These are phyloP conservation scores for Dicrurus megarhynchus DNA, from an alignment of 2,113 vertebrate genomes.

Conservation along the genomic window DNA sequence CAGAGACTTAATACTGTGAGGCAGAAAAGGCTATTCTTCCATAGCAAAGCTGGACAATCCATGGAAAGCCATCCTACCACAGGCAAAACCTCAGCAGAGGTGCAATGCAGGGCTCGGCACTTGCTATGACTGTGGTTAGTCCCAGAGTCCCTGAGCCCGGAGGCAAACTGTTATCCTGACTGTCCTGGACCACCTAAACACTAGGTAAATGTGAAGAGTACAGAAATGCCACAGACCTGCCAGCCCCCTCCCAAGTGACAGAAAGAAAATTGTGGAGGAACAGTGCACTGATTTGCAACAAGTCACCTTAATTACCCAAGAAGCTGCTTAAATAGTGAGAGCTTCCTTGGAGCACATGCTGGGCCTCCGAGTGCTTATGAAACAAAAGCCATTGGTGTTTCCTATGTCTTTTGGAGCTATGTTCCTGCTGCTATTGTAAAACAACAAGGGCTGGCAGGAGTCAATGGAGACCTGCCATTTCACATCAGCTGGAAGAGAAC, in stretches of 20 bases:
- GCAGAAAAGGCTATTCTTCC: neutral
- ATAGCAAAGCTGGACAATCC: neutral
- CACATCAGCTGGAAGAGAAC: neutral
- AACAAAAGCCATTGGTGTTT: neutral
- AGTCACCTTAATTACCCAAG: neutral
- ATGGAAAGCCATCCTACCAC: neutral
- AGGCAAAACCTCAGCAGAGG: neutral
- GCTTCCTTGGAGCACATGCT: neutral
- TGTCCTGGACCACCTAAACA: neutral
- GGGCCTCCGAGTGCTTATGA: neutral
- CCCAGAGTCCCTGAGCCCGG: neutral
- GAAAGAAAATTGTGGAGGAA: neutral
- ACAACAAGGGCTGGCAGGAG: neutral
- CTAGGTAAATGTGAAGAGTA: neutral
- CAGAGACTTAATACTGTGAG: neutral
- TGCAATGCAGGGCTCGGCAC: neutral
- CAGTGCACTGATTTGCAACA: neutral
- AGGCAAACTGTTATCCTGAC: neutral
- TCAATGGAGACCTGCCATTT: neutral
- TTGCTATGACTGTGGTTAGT: neutral
- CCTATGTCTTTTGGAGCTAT: neutral
- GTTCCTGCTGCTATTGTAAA: neutral
- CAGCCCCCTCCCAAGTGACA: neutral
- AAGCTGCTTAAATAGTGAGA: neutral
- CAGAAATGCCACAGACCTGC: neutral